These are phyloP conservation scores for Seriola quinqueradiata DNA, from an alignment of 2,113 vertebrate species.

Conservation along the genomic window DNA sequence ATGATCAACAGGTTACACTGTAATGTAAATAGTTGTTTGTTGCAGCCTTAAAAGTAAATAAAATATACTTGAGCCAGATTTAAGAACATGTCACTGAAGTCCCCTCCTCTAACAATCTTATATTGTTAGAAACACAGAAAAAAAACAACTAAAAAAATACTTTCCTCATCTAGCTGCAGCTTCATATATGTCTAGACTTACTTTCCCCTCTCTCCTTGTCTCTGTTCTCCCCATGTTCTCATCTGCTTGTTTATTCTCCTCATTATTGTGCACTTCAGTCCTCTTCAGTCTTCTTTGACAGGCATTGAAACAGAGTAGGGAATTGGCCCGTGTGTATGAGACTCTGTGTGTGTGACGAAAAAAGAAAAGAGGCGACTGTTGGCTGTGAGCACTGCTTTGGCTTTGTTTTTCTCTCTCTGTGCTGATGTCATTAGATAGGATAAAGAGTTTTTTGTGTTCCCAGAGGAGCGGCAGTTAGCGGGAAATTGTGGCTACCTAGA, in stretches of 20 bases:
- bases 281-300: slow-evolving; percentile 62
- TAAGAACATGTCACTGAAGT: not conserved
- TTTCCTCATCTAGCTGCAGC: not conserved
- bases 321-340: slow-evolving; percentile 63
- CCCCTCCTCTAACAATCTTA: not conserved
- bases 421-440: slow-evolving; percentile 76
- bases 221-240: slow-evolving; percentile 48
- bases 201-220: slow-evolving; percentile 17
- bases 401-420: slow-evolving; percentile 64
- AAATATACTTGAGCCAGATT: not conserved
- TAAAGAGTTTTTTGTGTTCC: slow-evolving; percentile 70
- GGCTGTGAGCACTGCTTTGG: slow-evolving; percentile 62
- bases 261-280: slow-evolving; percentile 56
- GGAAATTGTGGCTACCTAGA: slow-evolving; percentile 64
- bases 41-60: not conserved
- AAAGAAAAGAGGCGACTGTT: slow-evolving; percentile 68
- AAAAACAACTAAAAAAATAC: not conserved
- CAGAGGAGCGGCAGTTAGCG: slow-evolving; percentile 50
- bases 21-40: not conserved
- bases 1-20: too few relatives aligned
- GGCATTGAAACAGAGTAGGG: slow-evolving; percentile 65
- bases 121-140: not conserved
- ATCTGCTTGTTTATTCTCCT: slow-evolving; percentile 57
- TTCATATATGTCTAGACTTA: not conserved
- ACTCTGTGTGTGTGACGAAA: slow-evolving; percentile 45